Evolutionary conservation across 1,140 invertebrate species (phyloP).

Genomic region (Diuraphis noxia): DNA sequence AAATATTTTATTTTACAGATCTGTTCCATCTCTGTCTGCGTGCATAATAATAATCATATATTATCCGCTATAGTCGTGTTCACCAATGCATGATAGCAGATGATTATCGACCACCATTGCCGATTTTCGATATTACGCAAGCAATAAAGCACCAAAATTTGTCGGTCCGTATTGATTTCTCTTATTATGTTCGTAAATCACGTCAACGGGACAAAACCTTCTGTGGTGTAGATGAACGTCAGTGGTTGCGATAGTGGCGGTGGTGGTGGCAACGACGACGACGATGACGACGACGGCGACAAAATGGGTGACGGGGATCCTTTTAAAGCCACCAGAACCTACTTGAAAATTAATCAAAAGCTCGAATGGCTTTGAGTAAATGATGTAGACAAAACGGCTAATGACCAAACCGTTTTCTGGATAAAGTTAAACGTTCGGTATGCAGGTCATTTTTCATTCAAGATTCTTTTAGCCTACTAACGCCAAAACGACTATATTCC

Average conservation of each 20-base stretch:
- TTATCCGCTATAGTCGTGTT: neutral
- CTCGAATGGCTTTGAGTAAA: slow-evolving; percentile 36
- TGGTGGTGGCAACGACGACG: neutral
- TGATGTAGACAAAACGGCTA: slow-evolving; percentile 51
- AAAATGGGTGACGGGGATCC: neutral
- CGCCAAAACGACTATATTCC: neutral
- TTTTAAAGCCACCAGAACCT: slow-evolving; percentile 10
- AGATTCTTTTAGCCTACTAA: neutral
- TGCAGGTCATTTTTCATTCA: slow-evolving; percentile 45
- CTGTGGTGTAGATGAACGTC: neutral
- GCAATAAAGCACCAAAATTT: neutral
- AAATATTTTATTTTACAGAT: neutral
- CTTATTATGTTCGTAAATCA: slow-evolving; percentile 34
- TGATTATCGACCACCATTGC: neutral
- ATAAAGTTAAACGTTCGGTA: slow-evolving; percentile 39
- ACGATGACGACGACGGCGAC: neutral
- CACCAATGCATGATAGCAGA: neutral
- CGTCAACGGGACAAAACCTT: neutral
- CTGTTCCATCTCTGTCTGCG: neutral
- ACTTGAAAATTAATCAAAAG: slow-evolving; percentile 52
- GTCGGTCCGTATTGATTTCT: neutral
- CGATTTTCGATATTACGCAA: neutral
- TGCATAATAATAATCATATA: neutral
- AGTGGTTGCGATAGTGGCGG: neutral
- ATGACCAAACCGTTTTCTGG: slow-evolving; percentile 37